These are phyloP conservation scores for Aleadryas rufinucha DNA, from an alignment of 2,113 vertebrate species.

Conservation along the genomic window DNA sequence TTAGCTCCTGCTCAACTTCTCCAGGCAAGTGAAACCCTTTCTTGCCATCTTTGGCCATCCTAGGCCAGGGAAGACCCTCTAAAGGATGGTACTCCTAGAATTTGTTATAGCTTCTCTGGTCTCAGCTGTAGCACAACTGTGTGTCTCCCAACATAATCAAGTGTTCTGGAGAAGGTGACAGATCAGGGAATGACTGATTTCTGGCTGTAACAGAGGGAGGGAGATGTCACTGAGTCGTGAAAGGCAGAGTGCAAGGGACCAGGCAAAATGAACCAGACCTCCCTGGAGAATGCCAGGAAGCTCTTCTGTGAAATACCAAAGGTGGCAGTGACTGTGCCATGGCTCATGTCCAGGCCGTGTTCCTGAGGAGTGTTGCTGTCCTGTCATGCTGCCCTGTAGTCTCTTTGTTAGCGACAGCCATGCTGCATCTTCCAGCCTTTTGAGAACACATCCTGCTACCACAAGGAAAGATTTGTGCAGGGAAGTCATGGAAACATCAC, in stretches of 20 bases:
- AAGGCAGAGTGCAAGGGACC: neutral
- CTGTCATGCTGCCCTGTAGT: neutral
- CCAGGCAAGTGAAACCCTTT: neutral
- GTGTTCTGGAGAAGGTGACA: neutral
- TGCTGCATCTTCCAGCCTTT: neutral
- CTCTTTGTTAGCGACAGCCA: neutral
- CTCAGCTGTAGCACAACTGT: neutral
- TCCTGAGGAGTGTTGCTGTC: neutral
- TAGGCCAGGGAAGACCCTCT: neutral
- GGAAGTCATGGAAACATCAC: neutral
- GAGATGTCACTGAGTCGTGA: rapidly evolving
- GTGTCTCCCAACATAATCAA: neutral
- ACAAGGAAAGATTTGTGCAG: neutral
- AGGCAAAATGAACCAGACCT: neutral
- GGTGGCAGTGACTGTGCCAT: neutral
- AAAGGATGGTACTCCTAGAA: neutral
- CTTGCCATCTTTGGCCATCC: neutral
- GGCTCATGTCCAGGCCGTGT: rapidly evolving
- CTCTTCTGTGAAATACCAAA: neutral
- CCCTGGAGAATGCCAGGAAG: neutral
- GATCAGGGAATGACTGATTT: neutral
- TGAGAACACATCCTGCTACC: neutral
- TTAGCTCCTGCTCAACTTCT: neutral
- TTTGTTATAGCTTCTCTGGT: neutral
- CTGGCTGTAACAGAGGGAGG: neutral